Conservation (phyloP, 2,888 invertebrate species). For the Anthophora plumipes region DNA sequence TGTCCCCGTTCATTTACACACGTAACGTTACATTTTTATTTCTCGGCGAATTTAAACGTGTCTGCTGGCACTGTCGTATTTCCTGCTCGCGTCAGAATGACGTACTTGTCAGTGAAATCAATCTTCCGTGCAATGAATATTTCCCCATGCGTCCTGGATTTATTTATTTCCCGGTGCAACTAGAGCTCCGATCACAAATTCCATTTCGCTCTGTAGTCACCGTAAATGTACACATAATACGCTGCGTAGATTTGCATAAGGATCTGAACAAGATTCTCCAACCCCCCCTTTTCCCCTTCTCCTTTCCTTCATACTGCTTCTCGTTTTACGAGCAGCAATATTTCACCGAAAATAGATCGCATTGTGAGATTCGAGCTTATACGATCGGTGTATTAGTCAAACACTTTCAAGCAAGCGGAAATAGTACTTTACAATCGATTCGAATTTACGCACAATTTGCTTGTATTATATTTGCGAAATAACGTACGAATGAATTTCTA, state of each 20-base stretch:
- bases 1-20: not conserved
- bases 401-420: not conserved
- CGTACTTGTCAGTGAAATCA: slow-evolving; percentile 33
- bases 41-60: not conserved
- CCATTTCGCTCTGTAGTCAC: slow-evolving; percentile 41
- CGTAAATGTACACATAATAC: slow-evolving; percentile 57
- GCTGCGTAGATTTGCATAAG: slow-evolving; percentile 46
- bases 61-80: not conserved
- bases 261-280: slow-evolving; percentile 23
- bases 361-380: slow-evolving; percentile 36
- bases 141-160: slow-evolving; percentile 15
- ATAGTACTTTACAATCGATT: not conserved
- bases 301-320: not conserved
- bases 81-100: not conserved
- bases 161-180: slow-evolving; percentile 36
- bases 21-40: not conserved
- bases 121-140: slow-evolving; percentile 43
- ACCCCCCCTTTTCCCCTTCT: not conserved
- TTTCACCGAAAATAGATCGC: slow-evolving; percentile 52
- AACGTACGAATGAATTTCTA: not conserved
- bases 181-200: slow-evolving; percentile 39
- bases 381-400: slow-evolving; percentile 25
- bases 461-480: not conserved
- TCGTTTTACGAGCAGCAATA: slow-evolving; percentile 51
- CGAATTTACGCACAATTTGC: not conserved